Conservation (phyloP, 2,113 vertebrate genomes). For the Crotophaga sulcirostris region DNA sequence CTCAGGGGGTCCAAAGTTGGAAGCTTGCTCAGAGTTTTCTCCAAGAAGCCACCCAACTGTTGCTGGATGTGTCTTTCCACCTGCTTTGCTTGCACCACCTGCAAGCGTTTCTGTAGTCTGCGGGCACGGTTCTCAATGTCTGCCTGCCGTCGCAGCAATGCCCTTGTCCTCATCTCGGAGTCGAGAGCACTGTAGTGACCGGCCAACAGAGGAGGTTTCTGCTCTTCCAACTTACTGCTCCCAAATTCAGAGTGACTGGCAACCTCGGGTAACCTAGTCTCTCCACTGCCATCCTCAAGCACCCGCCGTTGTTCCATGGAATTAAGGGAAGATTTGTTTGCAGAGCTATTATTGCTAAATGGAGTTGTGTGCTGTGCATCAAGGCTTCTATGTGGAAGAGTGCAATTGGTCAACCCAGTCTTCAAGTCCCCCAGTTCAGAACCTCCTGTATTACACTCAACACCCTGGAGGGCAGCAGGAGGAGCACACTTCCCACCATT, state of each 20-base stretch:
- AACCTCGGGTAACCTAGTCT: slow-evolving; percentile 44
- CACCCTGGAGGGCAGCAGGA: slow-evolving; percentile 61
- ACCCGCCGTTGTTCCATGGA: slow-evolving; percentile 67
- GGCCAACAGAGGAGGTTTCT: slow-evolving; percentile 63
- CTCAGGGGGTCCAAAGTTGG: slow-evolving; percentile 78
- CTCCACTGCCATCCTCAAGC: slow-evolving; percentile 66
- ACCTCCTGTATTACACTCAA: slow-evolving; percentile 68
- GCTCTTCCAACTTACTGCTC: slow-evolving; percentile 74
- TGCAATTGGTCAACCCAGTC: slow-evolving; percentile 80
- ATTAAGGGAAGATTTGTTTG: slow-evolving; percentile 73
- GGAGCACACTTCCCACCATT: slow-evolving; percentile 83
- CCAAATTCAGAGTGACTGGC: slow-evolving; percentile 47
- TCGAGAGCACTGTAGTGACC: slow-evolving; percentile 77
- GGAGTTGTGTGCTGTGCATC: slow-evolving; percentile 70
- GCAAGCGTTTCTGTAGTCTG: slow-evolving; percentile 91
- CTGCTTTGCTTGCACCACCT: slow-evolving; percentile 97
- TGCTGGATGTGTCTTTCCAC: slow-evolving; percentile 97
- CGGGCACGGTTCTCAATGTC: slow-evolving; percentile 91
- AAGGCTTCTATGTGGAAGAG: slow-evolving; percentile 80
- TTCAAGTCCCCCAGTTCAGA: slow-evolving; percentile 80
- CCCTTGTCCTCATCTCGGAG: slow-evolving; percentile 85
- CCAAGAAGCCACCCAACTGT: slow-evolving; percentile 92
- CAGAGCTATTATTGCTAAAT: slow-evolving; percentile 79
- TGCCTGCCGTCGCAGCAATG: slow-evolving; percentile 84
- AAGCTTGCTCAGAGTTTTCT: slow-evolving; percentile 85